phyloP scores from a whole-genome alignment of 2,113 vertebrate species.

The Trinectes maculatus region DNA sequence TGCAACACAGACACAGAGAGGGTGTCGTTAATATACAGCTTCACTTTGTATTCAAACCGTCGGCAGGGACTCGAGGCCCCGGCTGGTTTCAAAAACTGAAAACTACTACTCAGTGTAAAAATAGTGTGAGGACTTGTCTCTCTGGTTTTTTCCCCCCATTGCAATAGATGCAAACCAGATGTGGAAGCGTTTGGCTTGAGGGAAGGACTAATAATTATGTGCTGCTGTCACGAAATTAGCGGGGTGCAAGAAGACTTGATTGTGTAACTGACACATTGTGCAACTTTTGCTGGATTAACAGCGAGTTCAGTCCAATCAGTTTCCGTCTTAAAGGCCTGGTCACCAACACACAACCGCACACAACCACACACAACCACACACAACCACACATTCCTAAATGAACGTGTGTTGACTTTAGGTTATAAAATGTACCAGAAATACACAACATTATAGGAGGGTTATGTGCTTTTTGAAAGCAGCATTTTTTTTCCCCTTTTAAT shows the following conservation, averaged over 20 bases:
- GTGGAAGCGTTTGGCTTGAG: slow-evolving; percentile 28
- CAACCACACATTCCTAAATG: too few relatives aligned
- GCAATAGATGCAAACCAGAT: slow-evolving; percentile 30
- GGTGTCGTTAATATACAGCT: background rate
- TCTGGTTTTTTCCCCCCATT: background rate
- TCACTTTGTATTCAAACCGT: background rate
- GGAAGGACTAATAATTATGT: background rate
- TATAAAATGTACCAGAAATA: too few relatives aligned
- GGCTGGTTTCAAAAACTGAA: too few relatives aligned
- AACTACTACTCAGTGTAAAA: too few relatives aligned
- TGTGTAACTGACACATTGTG: background rate
- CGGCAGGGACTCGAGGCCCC: too few relatives aligned
- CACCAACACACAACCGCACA: background rate
- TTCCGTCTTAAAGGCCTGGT: background rate
- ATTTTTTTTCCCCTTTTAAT: background rate
- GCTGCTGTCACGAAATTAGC: slow-evolving; percentile 13
- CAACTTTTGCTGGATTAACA: background rate
- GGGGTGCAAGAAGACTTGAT: too few relatives aligned
- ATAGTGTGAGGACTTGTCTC: background rate
- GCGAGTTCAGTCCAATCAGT: background rate
- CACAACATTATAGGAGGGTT: background rate
- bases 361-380: background rate
- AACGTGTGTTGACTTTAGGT: too few relatives aligned
- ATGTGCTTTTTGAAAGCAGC: too few relatives aligned
- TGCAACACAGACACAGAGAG: slow-evolving; percentile 42